A percentile compares a stretch with the other conserved stretches of the same genome.
Conservation (phyloP, 2,797 vertebrate genomes). For the Ibycter americanus region DNA sequence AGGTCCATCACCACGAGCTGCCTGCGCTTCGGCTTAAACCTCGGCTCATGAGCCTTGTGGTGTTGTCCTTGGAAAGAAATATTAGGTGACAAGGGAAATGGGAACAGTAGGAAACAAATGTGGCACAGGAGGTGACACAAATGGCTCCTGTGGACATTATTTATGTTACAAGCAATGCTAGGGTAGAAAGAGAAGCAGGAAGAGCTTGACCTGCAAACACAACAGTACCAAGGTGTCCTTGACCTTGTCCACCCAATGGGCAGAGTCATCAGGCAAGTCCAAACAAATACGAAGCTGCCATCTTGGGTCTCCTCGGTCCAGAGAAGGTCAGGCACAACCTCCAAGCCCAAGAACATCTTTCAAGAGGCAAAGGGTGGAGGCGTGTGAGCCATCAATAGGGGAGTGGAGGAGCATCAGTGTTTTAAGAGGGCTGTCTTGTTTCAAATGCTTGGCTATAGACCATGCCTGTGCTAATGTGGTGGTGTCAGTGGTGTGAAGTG, state of each 20-base stretch:
- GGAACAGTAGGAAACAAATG: background rate
- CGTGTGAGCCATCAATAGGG: background rate
- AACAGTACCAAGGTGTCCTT: background rate
- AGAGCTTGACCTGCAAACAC: background rate
- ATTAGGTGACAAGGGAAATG: background rate
- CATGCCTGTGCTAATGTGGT: background rate
- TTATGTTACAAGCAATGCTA: background rate
- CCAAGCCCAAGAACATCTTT: rapidly evolving
- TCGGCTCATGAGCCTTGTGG: background rate
- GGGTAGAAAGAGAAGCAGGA: background rate
- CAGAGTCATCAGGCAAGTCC: background rate
- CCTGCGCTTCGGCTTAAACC: background rate
- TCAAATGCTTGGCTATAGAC: background rate
- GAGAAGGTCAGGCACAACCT: background rate
- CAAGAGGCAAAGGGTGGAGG: background rate
- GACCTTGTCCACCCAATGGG: background rate
- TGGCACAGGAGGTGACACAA: background rate
- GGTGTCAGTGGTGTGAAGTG: background rate
- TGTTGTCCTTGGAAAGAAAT: background rate
- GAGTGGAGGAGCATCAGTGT: rapidly evolving
- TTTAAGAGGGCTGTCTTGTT: background rate
- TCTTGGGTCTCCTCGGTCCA: background rate
- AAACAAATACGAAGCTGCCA: background rate
- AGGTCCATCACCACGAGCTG: background rate
- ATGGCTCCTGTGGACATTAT: background rate